phyloP scores from a whole-genome alignment of 2,888 invertebrate genomes.

The Diarsia brunnea region DNA sequence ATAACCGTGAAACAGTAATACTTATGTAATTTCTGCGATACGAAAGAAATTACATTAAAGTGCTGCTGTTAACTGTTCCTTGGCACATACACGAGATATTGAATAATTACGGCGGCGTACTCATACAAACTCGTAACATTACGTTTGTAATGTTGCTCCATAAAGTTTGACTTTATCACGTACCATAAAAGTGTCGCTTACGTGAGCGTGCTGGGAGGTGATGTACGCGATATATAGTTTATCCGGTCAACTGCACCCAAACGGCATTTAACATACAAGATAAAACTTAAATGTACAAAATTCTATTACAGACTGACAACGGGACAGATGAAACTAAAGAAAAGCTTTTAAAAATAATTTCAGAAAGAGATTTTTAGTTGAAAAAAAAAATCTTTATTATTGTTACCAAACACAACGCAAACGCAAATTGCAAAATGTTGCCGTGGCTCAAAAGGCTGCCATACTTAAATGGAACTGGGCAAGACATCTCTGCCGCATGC shows the following conservation, averaged over 20 bases:
- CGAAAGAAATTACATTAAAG: constrained; percentile 5
- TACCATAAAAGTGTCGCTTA: constrained; percentile 17
- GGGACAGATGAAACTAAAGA: too few species aligned
- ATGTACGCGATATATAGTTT: constrained; percentile 26
- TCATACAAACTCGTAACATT: constrained; percentile 18
- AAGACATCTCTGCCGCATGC: too few species aligned
- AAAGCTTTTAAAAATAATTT: too few species aligned
- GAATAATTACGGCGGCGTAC: constrained; percentile 30
- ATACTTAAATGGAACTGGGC: too few species aligned
- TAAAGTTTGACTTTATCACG: constrained; percentile 34
- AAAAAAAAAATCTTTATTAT: too few species aligned
- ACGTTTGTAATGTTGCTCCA: constrained; percentile 25
- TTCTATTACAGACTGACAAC: too few species aligned
- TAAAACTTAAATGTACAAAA: too few species aligned
- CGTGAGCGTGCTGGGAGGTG: constrained; percentile 20
- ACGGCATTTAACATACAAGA: neutral
- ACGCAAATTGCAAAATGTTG: too few species aligned
- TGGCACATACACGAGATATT: constrained; percentile 5
- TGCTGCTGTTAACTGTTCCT: neutral
- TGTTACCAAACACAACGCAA: too few species aligned
- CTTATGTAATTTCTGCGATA: constrained; percentile 10
- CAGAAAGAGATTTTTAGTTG: too few species aligned
- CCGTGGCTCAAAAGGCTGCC: too few species aligned
- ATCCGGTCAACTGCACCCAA: neutral
- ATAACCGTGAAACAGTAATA: constrained; percentile 15